Percentiles rank a stretch among this genome's conserved stretches.
Evolutionary conservation across 1,140 invertebrate species (phyloP).

Genomic region (Alviniconcha marisindica): DNA sequence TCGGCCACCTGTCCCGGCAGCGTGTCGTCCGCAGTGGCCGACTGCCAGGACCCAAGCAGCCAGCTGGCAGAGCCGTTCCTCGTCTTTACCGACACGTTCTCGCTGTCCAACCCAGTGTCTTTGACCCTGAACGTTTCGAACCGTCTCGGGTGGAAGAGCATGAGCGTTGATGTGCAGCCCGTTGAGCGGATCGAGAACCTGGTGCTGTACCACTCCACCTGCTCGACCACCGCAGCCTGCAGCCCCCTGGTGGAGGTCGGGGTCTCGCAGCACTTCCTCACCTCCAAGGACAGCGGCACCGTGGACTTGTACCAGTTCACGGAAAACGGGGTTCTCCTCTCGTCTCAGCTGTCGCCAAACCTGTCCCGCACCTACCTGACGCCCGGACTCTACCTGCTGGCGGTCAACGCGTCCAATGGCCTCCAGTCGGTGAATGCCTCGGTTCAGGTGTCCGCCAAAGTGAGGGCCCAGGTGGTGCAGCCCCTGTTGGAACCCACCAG

Average conservation of each 20-base stretch:
- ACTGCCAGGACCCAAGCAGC: conserved; percentile 40
- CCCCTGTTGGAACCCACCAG: background rate
- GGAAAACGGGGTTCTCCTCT: background rate
- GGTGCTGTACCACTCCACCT: conserved; percentile 10
- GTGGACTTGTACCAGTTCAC: conserved; percentile 20
- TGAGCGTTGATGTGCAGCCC: conserved; percentile 28
- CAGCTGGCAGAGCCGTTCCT: conserved; percentile 49
- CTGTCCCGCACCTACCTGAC: background rate
- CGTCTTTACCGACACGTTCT: conserved; percentile 33
- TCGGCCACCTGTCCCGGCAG: conserved; percentile 37
- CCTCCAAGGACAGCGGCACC: background rate
- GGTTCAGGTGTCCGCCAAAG: conserved; percentile 26
- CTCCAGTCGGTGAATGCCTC: conserved; percentile 7
- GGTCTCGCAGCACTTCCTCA: conserved; percentile 4
- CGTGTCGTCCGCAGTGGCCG: background rate
- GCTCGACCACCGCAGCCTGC: background rate
- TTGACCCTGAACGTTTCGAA: conserved; percentile 42
- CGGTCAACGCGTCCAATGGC: conserved; percentile 34
- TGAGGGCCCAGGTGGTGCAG: conserved; percentile 27
- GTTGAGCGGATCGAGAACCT: conserved; percentile 20
- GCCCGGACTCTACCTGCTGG: conserved; percentile 18
- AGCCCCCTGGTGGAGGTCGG: conserved; percentile 17
- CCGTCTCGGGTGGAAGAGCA: conserved; percentile 22
- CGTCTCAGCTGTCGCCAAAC: background rate
- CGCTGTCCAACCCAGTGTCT: background rate